Percentiles rank a stretch among this genome's conserved stretches.
phyloP scores from a whole-genome alignment of 2,888 invertebrate species.

The Nephrotoma guestfalica region DNA sequence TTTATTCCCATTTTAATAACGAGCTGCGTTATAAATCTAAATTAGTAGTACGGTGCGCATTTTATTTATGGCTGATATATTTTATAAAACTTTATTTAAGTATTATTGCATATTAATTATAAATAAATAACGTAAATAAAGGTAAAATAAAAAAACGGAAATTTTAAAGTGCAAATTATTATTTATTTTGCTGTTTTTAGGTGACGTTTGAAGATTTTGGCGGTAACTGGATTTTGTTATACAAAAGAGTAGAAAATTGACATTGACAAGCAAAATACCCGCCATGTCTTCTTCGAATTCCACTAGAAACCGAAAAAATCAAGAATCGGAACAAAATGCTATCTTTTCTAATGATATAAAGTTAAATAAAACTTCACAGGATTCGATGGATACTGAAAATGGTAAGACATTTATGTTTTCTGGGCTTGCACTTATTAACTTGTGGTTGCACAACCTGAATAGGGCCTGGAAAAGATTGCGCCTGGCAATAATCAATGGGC shows the following conservation, averaged over 20 bases:
- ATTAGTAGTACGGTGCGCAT: neutral
- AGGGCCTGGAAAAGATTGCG: neutral
- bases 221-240: neutral
- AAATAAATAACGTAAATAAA: neutral
- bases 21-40: neutral
- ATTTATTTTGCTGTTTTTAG: neutral
- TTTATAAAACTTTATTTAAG: neutral
- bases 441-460: neutral
- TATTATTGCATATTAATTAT: neutral
- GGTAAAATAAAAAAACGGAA: neutral
- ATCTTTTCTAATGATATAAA: neutral
- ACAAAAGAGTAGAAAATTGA: neutral
- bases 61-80: neutral
- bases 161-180: neutral
- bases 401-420: neutral
- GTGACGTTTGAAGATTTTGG: neutral
- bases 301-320: neutral
- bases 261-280: neutral
- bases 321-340: neutral
- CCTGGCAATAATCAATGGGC: no score
- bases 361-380: neutral
- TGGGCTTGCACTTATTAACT: neutral
- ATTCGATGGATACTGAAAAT: neutral
- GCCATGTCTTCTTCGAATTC: neutral
- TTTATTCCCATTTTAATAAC: neutral